These are phyloP conservation scores for Cataglyphis hispanica DNA, from an alignment of 1,140 invertebrate genomes.

Conservation along the genomic window DNA sequence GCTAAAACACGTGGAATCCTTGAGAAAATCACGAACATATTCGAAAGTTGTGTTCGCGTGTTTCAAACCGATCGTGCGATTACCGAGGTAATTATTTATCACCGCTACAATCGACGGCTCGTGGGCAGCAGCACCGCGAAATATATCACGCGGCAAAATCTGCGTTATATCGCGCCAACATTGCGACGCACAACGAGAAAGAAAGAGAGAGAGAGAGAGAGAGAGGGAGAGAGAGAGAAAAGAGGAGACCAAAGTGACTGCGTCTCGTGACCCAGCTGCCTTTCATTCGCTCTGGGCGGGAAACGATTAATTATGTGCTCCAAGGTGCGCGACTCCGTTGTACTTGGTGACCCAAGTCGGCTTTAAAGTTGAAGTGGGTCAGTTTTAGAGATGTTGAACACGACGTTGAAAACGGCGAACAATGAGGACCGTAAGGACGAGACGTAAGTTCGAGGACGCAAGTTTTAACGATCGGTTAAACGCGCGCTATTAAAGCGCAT, in stretches of 20 bases:
- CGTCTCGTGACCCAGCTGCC: conserved; percentile 35
- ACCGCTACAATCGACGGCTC: conserved; percentile 49
- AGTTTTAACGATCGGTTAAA: conserved; percentile 37
- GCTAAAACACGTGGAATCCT: conserved; percentile 29
- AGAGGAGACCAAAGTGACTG: background rate
- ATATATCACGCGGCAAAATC: conserved; percentile 62
- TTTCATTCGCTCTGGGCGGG: conserved; percentile 17
- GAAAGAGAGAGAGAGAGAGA: background rate
- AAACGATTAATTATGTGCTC: conserved; percentile 65
- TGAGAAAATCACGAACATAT: conserved; percentile 41
- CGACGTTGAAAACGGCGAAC: conserved; percentile 29
- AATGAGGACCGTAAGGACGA: background rate
- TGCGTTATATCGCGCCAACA: conserved; percentile 4
- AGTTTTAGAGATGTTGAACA: conserved; percentile 48
- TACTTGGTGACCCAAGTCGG: conserved; percentile 37
- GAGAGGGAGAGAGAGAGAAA: conserved; percentile 9
- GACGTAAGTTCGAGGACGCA: conserved; percentile 7
- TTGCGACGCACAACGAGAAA: background rate
- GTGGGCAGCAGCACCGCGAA: conserved; percentile 34
- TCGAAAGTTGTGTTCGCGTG: conserved; percentile 1
- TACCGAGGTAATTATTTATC: conserved; percentile 71
- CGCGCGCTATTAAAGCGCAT: conserved; percentile 35
- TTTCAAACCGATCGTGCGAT: conserved; percentile 63
- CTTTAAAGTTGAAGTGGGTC: conserved; percentile 47
- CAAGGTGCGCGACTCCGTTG: conserved; percentile 50